These are phyloP conservation scores for Lagothrix lagotricha DNA, from an alignment of 2,797 vertebrate genomes.

Conservation along the genomic window DNA sequence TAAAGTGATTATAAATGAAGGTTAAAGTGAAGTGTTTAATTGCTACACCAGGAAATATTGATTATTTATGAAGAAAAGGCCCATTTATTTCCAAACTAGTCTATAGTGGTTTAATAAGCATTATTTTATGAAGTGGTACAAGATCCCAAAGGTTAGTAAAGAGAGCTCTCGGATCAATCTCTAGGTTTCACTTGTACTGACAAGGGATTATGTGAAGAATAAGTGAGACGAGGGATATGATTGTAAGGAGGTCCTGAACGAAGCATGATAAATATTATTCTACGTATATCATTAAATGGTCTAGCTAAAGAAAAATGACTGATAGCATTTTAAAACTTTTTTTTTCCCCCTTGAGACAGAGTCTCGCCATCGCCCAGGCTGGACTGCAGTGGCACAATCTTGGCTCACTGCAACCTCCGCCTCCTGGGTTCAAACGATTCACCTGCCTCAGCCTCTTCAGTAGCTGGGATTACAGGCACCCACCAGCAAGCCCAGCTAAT, in stretches of 20 bases:
- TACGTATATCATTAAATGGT: background rate
- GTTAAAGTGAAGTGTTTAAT: background rate
- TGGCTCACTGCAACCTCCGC: too few relatives aligned
- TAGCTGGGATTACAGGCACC: too few relatives aligned
- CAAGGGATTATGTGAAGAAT: background rate
- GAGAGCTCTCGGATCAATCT: background rate
- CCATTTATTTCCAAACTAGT: background rate
- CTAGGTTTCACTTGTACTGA: background rate
- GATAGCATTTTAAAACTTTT: background rate
- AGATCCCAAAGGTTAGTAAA: background rate
- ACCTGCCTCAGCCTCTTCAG: too few relatives aligned
- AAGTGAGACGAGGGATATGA: background rate
- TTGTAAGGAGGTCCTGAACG: background rate
- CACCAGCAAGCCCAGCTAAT: too few relatives aligned
- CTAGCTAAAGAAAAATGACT: background rate
- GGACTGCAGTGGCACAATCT: too few relatives aligned
- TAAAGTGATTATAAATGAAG: background rate
- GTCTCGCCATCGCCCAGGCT: too few relatives aligned
- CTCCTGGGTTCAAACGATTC: too few relatives aligned
- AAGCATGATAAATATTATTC: background rate
- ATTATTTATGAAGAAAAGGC: background rate
- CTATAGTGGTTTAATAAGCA: background rate
- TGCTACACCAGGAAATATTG: background rate
- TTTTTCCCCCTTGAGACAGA: too few relatives aligned
- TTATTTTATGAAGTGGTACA: background rate